Percentiles rank a stretch among this genome's conserved stretches.
Conservation (phyloP, 1,140 invertebrate species). For the Bilobella aurantiaca region DNA sequence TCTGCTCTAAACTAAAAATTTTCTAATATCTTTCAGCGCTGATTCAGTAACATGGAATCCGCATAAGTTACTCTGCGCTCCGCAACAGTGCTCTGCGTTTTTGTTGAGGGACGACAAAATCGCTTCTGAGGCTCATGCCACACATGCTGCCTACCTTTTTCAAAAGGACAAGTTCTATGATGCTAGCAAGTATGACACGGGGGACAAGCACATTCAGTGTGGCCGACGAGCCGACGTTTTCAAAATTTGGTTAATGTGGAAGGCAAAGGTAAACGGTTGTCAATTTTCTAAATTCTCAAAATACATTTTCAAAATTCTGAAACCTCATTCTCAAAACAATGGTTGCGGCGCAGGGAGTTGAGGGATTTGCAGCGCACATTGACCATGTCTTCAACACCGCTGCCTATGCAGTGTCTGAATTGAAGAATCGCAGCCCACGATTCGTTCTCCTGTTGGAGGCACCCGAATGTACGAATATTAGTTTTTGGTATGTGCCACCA, state of each 20-base stretch:
- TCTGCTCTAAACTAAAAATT: not conserved
- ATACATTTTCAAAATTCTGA: conserved; percentile 15
- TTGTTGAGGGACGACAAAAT: conserved; percentile 49
- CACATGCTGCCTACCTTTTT: conserved; percentile 72
- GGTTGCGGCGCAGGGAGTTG: no score
- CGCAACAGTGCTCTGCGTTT: conserved; percentile 81
- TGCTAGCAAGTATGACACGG: conserved; percentile 67
- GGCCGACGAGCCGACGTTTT: conserved; percentile 87
- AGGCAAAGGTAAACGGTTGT: conserved; percentile 55
- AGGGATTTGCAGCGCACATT: conserved; percentile 66
- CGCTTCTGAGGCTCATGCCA: conserved; percentile 20
- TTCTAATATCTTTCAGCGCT: conserved; percentile 55
- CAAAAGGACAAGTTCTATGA: conserved; percentile 96
- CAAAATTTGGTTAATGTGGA: conserved; percentile 98
- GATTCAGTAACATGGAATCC: conserved; percentile 92
- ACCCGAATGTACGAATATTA: conserved; percentile 86
- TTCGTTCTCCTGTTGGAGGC: conserved; percentile 63
- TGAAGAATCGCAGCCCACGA: conserved; percentile 52
- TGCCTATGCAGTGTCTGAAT: conserved; percentile 55
- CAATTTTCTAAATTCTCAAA: not conserved
- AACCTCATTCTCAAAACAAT: no score
- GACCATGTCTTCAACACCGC: conserved; percentile 66
- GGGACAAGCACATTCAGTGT: conserved; percentile 88
- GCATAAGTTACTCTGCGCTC: conserved; percentile 76
- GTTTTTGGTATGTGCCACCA: conserved; percentile 87